These are phyloP conservation scores for Ardeotis arabs DNA, from an alignment of 2,113 vertebrate genomes.

Conservation along the genomic window DNA sequence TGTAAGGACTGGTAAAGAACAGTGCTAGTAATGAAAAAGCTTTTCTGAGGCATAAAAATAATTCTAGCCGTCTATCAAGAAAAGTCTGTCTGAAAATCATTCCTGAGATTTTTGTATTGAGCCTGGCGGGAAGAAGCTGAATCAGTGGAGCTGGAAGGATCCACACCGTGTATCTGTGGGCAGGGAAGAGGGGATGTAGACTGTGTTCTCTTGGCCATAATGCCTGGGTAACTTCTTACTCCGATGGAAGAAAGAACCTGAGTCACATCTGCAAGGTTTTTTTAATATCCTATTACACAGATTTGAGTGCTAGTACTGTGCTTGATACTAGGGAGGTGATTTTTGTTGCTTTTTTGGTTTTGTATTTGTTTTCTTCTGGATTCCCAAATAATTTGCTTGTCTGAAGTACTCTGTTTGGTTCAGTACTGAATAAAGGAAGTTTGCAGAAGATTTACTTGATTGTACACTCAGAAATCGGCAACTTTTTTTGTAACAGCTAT, in stretches of 20 bases:
- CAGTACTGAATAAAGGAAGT: not conserved
- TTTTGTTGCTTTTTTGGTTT: not conserved
- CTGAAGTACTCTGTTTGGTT: not conserved
- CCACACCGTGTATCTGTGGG: not conserved
- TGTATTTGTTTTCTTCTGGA: not conserved
- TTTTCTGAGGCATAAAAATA: not conserved
- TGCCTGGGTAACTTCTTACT: not conserved
- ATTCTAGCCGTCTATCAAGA: not conserved
- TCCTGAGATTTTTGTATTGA: not conserved
- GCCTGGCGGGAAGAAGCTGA: not conserved
- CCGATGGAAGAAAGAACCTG: not conserved
- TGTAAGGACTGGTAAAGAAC: not conserved
- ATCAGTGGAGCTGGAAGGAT: not conserved
- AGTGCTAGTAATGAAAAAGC: not conserved
- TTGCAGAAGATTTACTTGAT: not conserved
- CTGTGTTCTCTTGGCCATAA: not conserved
- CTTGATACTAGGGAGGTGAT: not conserved
- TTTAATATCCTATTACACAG: not conserved
- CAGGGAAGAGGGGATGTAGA: not conserved
- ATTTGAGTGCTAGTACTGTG: not conserved
- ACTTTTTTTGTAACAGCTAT: not conserved
- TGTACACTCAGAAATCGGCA: not conserved
- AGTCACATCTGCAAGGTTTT: not conserved
- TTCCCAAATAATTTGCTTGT: not conserved
- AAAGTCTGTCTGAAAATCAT: not conserved